Evolutionary conservation across 2,888 invertebrate genomes (phyloP).

Genomic region (Cryptocheilus praepositus): DNA sequence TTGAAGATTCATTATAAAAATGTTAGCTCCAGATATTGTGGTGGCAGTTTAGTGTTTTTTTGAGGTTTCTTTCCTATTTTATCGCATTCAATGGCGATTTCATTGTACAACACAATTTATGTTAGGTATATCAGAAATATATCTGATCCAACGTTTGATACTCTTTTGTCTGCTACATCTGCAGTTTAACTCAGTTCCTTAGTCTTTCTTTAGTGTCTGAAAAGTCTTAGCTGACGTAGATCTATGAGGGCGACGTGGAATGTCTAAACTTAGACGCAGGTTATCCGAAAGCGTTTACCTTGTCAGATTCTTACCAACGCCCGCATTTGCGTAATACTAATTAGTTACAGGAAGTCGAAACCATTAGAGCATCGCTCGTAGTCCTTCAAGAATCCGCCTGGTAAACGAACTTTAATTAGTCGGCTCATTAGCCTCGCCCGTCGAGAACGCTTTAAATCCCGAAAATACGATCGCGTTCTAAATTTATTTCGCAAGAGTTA

Average conservation of each 20-base stretch:
- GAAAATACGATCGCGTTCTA: conserved; percentile 33
- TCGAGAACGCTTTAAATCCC: conserved; percentile 25
- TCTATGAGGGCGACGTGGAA: too few relatives aligned
- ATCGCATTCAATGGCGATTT: too few relatives aligned
- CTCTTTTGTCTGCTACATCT: too few relatives aligned
- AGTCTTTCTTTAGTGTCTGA: not conserved
- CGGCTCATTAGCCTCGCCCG: conserved; percentile 46
- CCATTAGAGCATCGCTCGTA: conserved; percentile 40
- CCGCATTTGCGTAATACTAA: conserved; percentile 41
- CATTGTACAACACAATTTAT: too few relatives aligned
- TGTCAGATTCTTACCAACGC: conserved; percentile 17
- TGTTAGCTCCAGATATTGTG: too few relatives aligned
- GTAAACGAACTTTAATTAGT: conserved; percentile 52
- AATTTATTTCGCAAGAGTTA: conserved; percentile 35
- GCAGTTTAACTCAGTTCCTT: too few relatives aligned
- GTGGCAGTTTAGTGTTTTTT: too few relatives aligned
- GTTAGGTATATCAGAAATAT: too few relatives aligned
- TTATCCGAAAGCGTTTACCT: conserved; percentile 19
- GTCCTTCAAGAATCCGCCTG: conserved; percentile 44
- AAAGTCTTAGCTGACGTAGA: too few relatives aligned
- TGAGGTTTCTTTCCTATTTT: too few relatives aligned
- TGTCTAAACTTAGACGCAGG: not conserved
- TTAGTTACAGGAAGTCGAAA: conserved; percentile 40
- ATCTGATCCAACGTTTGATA: too few relatives aligned
- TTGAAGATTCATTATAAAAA: too few relatives aligned